Percentiles rank a stretch among this genome's conserved stretches.
Evolutionary conservation across 1,140 invertebrate species (phyloP).

Genomic region (Achroia grisella): DNA sequence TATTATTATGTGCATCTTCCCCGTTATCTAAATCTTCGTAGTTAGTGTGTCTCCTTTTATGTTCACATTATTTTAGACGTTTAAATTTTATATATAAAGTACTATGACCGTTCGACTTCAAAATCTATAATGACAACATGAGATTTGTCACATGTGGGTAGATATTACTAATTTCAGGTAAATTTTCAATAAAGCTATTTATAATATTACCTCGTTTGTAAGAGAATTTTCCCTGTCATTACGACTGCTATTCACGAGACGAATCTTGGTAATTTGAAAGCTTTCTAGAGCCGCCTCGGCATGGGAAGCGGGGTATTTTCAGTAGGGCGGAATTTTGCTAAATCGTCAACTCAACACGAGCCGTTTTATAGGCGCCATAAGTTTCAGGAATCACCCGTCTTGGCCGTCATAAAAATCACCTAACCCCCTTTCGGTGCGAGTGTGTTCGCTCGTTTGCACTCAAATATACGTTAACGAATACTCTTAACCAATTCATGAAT

Average conservation of each 20-base stretch:
- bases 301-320: conserved; percentile 19
- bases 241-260: conserved; percentile 49
- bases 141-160: no score
- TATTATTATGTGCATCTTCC: no score
- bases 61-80: no score
- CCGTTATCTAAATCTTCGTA: no score
- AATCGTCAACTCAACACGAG: conserved; percentile 57
- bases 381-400: conserved; percentile 45
- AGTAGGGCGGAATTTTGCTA: conserved; percentile 45
- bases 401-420: conserved; percentile 57
- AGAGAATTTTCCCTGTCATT: conserved; percentile 55
- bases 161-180: no score
- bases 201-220: conserved; percentile 30
- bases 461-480: conserved; percentile 3
- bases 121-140: no score
- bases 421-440: conserved; percentile 20
- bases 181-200: conserved; percentile 20
- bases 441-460: conserved; percentile 12
- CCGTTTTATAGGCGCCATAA: conserved; percentile 61
- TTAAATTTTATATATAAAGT: no score
- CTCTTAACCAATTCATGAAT: conserved; percentile 2
- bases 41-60: no score
- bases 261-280: conserved; percentile 61
- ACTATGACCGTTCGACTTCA: no score
- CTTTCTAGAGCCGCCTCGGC: conserved; percentile 32